Conservation (phyloP, 2,888 invertebrate genomes). For the Mayetiola destructor region DNA sequence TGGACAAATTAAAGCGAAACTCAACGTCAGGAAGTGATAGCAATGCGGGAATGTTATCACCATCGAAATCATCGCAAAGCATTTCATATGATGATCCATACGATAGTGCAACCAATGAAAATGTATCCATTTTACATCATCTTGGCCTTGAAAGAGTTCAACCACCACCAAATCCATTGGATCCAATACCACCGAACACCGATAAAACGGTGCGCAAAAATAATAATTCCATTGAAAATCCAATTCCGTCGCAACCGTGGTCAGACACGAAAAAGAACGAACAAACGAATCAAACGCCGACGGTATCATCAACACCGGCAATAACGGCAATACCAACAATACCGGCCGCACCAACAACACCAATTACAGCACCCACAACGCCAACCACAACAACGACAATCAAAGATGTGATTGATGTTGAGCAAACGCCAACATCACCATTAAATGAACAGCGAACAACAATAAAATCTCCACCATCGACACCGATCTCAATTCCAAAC, state of each 20-base stretch:
- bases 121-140: too few relatives aligned
- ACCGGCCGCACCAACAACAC: not conserved
- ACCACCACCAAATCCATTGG: not conserved
- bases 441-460: not conserved
- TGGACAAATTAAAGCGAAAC: not conserved
- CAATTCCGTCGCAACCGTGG: too few relatives aligned
- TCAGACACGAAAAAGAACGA: too few relatives aligned
- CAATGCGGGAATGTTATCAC: not conserved
- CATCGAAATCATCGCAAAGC: too few relatives aligned
- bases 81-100: too few relatives aligned
- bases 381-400: constrained; percentile 1
- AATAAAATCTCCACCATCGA: constrained; percentile 13
- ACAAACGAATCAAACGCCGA: too few relatives aligned
- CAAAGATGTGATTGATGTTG: not conserved
- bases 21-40: not conserved
- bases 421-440: not conserved
- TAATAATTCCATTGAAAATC: too few relatives aligned
- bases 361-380: constrained; percentile 14
- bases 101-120: too few relatives aligned
- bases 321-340: constrained; percentile 13
- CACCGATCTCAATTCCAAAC: not conserved
- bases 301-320: constrained; percentile 14
- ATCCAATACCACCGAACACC: not conserved
- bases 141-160: not conserved
- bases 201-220: too few relatives aligned